Conservation (phyloP, 2,797 vertebrate genomes). For the Dendrocincla tyrannina region DNA sequence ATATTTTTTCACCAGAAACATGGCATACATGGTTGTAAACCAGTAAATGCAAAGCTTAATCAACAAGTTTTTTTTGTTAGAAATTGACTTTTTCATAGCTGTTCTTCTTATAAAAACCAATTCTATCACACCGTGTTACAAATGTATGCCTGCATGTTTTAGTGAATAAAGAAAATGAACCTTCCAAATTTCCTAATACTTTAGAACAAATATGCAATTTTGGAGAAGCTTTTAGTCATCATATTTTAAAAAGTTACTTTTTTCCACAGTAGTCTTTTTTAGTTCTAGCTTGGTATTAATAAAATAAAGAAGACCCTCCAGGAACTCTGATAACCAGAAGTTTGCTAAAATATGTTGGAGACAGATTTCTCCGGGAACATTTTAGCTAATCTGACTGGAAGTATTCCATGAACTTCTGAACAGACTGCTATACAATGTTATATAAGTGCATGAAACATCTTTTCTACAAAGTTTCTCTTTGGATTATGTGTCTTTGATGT, state of each 20-base stretch:
- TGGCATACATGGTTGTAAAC: not conserved
- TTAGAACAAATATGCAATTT: not conserved
- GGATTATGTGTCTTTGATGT: not conserved
- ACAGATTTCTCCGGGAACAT: not conserved
- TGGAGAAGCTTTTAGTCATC: not conserved
- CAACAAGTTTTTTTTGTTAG: not conserved
- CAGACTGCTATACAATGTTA: not conserved
- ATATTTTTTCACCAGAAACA: not conserved
- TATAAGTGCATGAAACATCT: not conserved
- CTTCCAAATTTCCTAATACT: not conserved
- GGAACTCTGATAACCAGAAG: constrained; percentile 4
- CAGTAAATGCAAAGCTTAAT: not conserved
- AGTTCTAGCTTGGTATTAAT: not conserved
- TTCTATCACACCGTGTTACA: not conserved
- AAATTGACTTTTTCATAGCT: not conserved
- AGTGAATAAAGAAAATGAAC: constrained; percentile 3
- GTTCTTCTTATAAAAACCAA: not conserved
- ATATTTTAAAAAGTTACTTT: not conserved
- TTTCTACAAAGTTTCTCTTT: not conserved
- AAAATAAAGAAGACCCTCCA: not conserved
- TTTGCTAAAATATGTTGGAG: not conserved
- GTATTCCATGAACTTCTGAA: not conserved
- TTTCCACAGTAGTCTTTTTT: not conserved
- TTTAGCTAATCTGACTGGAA: constrained; percentile 5
- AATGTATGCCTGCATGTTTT: not conserved